phyloP scores from a whole-genome alignment of 2,888 invertebrate species.

The Selenia dentaria region DNA sequence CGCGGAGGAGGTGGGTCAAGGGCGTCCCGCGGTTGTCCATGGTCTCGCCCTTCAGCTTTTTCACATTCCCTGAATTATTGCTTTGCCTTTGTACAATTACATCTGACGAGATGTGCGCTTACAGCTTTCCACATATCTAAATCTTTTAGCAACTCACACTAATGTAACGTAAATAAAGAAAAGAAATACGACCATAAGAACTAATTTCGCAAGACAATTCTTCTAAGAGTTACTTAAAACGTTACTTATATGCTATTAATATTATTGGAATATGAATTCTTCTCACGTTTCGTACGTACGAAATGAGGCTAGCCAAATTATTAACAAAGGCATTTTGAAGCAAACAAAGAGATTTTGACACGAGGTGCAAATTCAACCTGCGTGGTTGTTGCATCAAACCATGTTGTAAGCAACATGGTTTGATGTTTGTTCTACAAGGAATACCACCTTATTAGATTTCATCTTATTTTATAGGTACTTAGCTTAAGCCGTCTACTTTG shows the following conservation, averaged over 20 bases:
- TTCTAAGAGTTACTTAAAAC: too few relatives aligned
- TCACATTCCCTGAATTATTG: conserved; percentile 50
- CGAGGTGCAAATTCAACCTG: conserved; percentile 16
- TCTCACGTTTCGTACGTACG: conserved; percentile 24
- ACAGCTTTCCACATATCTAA: conserved; percentile 29
- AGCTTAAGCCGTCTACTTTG: too few relatives aligned
- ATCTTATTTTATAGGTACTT: too few relatives aligned
- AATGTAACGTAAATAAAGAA: conserved; percentile 20
- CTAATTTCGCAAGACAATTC: too few relatives aligned
- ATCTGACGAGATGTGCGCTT: conserved; percentile 28
- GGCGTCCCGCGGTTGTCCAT: conserved; percentile 54
- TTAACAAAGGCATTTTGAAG: conserved; percentile 5
- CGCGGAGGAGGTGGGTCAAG: conserved; percentile 58
- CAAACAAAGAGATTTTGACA: conserved; percentile 16
- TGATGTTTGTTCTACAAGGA: neutral
- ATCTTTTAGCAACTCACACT: conserved; percentile 10
- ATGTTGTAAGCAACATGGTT: too few relatives aligned
- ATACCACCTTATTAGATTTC: too few relatives aligned
- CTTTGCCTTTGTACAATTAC: conserved; percentile 40
- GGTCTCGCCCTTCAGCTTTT: conserved; percentile 41
- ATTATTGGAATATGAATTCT: conserved; percentile 22
- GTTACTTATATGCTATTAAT: too few relatives aligned
- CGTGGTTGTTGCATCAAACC: conserved; percentile 10
- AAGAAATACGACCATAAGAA: conserved; percentile 9
- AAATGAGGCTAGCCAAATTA: conserved; percentile 22